Percentiles rank a stretch among this genome's conserved stretches.
Conservation (phyloP, 2,797 vertebrate species). For the Aphelocoma californica region DNA sequence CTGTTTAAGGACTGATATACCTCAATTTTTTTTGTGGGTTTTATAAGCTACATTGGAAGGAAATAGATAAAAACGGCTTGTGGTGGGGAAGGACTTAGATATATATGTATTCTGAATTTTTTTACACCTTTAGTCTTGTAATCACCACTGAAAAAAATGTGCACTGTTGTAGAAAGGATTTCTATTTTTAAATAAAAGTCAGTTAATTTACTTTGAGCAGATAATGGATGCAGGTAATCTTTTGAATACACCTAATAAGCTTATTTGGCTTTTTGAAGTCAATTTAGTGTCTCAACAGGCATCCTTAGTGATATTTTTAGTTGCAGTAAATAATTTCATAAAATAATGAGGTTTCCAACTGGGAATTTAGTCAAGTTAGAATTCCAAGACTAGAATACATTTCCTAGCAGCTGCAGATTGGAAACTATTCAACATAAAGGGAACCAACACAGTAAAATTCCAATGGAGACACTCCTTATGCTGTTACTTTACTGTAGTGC, state of each 20-base stretch:
- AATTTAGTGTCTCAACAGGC: background rate
- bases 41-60: background rate
- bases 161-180: background rate
- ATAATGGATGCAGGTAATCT: background rate
- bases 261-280: slow-evolving; percentile 25
- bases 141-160: background rate
- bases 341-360: slow-evolving; percentile 22
- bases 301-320: slow-evolving; percentile 9
- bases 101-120: background rate
- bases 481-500: background rate
- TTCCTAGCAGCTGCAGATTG: background rate
- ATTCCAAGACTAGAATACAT: background rate
- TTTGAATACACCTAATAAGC: slow-evolving; percentile 6
- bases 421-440: background rate
- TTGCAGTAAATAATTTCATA: slow-evolving; percentile 2
- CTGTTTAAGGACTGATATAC: background rate
- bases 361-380: background rate
- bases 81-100: background rate
- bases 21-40: background rate
- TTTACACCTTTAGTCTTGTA: background rate
- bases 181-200: background rate
- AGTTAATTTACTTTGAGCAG: background rate
- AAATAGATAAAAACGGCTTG: background rate
- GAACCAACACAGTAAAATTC: background rate
- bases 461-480: background rate